These are phyloP conservation scores for Condylura cristata DNA, from an alignment of 2,113 vertebrate species.

Conservation along the genomic window DNA sequence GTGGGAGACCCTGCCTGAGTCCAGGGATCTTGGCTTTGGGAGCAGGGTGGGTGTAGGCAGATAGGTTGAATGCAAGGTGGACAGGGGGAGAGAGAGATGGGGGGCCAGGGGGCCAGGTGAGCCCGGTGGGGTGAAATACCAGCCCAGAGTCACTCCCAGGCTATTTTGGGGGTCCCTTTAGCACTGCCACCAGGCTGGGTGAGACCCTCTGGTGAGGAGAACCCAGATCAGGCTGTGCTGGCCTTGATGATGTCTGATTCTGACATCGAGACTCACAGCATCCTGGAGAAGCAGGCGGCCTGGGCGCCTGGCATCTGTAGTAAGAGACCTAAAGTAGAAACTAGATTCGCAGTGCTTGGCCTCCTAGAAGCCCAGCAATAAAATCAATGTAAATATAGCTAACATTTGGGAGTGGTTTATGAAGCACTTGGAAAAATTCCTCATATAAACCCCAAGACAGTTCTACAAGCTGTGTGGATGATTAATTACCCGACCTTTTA, in stretches of 20 bases:
- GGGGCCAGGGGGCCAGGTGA: background rate
- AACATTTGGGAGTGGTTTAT: slow-evolving; percentile 60
- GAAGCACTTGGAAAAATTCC: slow-evolving; percentile 59
- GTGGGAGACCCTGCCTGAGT: background rate
- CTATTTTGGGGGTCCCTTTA: background rate
- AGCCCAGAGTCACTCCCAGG: background rate
- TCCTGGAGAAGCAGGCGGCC: slow-evolving; percentile 1
- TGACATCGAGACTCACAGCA: too few species aligned
- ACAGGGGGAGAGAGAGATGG: background rate
- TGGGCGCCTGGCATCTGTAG: background rate
- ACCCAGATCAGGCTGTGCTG: background rate
- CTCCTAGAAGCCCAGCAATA: slow-evolving; percentile 36
- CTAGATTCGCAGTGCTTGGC: background rate
- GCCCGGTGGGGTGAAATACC: background rate
- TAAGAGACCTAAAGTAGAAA: slow-evolving; percentile 1
- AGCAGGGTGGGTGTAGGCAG: background rate
- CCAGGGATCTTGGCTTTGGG: background rate
- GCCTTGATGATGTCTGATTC: too few species aligned
- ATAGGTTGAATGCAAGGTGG: background rate
- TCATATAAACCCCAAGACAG: slow-evolving; percentile 38
- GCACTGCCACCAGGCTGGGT: background rate
- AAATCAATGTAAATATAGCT: slow-evolving; percentile 54
- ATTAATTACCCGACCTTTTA: background rate
- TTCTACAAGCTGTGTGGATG: background rate
- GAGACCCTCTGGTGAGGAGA: background rate